These are phyloP conservation scores for Oryzaephilus surinamensis DNA, from an alignment of 1,140 invertebrate species.

Conservation along the genomic window DNA sequence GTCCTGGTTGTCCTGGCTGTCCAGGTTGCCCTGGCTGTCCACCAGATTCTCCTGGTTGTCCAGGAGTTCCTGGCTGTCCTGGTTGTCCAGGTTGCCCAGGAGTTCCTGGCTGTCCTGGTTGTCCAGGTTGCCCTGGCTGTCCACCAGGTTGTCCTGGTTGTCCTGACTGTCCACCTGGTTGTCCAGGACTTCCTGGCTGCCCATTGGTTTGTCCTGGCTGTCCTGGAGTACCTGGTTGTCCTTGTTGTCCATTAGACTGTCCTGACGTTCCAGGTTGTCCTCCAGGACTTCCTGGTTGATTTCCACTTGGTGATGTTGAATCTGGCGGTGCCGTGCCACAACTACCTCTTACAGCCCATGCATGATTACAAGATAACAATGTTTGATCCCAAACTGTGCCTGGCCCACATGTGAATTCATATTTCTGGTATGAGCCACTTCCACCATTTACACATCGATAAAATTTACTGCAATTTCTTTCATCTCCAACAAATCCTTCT, in stretches of 20 bases:
- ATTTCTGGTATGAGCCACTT: conserved; percentile 38
- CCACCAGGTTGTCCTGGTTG: background rate
- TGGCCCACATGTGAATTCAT: conserved; percentile 47
- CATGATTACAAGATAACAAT: conserved; percentile 7
- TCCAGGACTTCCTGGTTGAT: background rate
- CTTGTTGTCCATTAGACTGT: conserved; percentile 2
- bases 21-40: conserved; percentile 42
- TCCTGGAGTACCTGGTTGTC: conserved; percentile 14
- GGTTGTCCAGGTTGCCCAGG: conserved; percentile 2
- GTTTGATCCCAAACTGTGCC: conserved; percentile 11
- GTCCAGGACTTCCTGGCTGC: conserved; percentile 25
- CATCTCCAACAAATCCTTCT: conserved; percentile 37
- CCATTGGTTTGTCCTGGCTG: conserved; percentile 12
- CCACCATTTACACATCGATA: conserved; percentile 52
- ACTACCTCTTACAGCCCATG: conserved; percentile 10
- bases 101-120: too few species aligned
- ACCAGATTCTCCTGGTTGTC: conserved; percentile 14
- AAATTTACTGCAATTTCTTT: conserved; percentile 52
- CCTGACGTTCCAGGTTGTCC: conserved; percentile 13
- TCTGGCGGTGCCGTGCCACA: conserved; percentile 23
- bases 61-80: conserved; percentile 17
- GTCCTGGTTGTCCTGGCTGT: background rate
- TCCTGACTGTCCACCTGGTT: conserved; percentile 19
- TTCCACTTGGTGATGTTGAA: conserved; percentile 20
- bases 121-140: background rate